These are phyloP conservation scores for Diachrysia chrysitis DNA, from an alignment of 2,888 invertebrate genomes.

Conservation along the genomic window DNA sequence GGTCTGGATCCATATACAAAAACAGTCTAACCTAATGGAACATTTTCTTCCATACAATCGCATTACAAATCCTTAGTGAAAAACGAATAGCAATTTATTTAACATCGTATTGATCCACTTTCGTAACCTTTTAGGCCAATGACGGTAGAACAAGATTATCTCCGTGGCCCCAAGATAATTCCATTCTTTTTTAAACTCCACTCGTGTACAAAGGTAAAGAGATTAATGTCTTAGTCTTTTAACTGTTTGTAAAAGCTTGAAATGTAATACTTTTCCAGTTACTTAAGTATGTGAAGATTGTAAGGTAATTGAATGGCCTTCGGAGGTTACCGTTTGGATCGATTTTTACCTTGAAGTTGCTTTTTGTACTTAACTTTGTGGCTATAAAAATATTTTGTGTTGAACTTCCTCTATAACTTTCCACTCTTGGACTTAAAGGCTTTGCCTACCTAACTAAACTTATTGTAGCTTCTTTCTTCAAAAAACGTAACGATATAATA, in stretches of 20 bases:
- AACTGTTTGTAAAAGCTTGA: slow-evolving; percentile 24
- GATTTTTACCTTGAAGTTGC: background rate
- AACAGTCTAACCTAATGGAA: background rate
- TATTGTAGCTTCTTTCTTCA: no score
- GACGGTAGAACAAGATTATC: slow-evolving; percentile 53
- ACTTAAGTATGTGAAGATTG: background rate
- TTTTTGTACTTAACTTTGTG: background rate
- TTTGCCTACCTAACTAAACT: no score
- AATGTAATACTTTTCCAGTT: slow-evolving; percentile 2
- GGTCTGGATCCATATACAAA: background rate
- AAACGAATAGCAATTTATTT: slow-evolving; percentile 30
- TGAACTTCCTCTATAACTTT: no score
- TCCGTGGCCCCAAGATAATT: slow-evolving; percentile 30
- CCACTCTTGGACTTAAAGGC: no score
- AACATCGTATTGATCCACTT: slow-evolving; percentile 31
- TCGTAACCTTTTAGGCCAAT: slow-evolving; percentile 43
- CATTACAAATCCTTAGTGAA: background rate
- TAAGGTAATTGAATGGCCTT: slow-evolving; percentile 2
- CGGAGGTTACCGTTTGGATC: background rate
- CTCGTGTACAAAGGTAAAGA: slow-evolving; percentile 39
- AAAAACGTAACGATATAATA: no score
- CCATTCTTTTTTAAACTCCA: slow-evolving; percentile 42
- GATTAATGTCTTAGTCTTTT: slow-evolving; percentile 49
- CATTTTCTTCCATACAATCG: background rate
- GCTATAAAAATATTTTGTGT: no score